Percentiles rank a stretch among this genome's conserved stretches.
These are phyloP conservation scores for Mareca strepera DNA, from an alignment of 2,797 vertebrate species.

Conservation along the genomic window DNA sequence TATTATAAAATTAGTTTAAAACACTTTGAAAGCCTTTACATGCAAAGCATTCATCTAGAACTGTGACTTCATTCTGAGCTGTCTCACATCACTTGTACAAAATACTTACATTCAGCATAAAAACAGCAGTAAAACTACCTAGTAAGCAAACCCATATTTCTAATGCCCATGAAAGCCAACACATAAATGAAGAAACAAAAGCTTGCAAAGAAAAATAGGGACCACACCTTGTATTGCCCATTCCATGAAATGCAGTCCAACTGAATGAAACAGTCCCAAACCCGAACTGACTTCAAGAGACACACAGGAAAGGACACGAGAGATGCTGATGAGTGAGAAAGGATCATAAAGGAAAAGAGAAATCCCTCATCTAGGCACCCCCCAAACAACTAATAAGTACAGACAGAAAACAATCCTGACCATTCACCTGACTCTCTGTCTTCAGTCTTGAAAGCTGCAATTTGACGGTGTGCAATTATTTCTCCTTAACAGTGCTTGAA, in stretches of 20 bases:
- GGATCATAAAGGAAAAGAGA: background rate
- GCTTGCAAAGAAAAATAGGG: background rate
- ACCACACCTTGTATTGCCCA: background rate
- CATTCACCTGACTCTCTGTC: background rate
- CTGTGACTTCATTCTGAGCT: background rate
- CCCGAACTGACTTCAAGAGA: background rate
- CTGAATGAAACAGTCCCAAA: background rate
- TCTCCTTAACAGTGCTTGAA: background rate
- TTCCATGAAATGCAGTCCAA: background rate
- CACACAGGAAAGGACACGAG: rapidly evolving
- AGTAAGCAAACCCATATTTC: background rate
- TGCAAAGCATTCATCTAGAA: background rate
- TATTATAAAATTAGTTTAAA: background rate
- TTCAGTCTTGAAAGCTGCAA: background rate
- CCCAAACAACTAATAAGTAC: background rate
- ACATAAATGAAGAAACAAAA: background rate
- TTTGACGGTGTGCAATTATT: background rate
- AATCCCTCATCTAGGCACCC: background rate
- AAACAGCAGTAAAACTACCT: background rate
- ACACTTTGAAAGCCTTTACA: background rate
- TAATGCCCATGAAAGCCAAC: background rate
- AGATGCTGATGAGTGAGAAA: background rate
- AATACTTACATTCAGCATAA: background rate
- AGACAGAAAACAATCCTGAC: background rate
- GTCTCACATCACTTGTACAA: background rate